Evolutionary conservation across 2,797 vertebrate genomes (phyloP).

Genomic region (Limnodromus scolopaceus): DNA sequence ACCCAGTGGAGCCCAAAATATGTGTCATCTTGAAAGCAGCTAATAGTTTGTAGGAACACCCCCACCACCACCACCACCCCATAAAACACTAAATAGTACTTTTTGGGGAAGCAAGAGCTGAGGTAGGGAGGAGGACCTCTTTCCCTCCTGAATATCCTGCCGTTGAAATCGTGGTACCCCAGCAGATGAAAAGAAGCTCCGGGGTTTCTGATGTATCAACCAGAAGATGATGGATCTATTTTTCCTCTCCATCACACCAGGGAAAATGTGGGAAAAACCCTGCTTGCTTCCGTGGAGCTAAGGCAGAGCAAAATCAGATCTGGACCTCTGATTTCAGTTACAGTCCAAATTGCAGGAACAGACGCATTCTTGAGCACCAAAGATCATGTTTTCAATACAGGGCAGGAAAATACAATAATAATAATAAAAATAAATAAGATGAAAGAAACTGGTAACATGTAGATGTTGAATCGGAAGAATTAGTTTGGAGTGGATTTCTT

Average conservation of each 20-base stretch:
- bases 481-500: background rate
- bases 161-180: background rate
- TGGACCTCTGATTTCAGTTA: conserved; percentile 4
- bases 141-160: background rate
- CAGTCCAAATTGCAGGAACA: conserved; percentile 57
- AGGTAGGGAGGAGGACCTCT: background rate
- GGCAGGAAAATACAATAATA: conserved; percentile 9
- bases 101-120: background rate
- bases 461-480: background rate
- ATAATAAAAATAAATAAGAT: background rate
- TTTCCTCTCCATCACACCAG: background rate
- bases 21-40: background rate
- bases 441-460: background rate
- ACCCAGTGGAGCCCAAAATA: background rate
- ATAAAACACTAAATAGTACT: background rate
- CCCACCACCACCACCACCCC: fast-evolving
- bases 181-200: background rate
- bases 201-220: background rate
- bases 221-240: background rate
- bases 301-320: background rate
- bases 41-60: background rate
- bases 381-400: background rate
- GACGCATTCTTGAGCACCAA: conserved; percentile 24
- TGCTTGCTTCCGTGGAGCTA: background rate
- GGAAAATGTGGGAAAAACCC: conserved; percentile 4